A percentile compares a stretch with the other conserved stretches of the same genome.
phyloP scores from a whole-genome alignment of 2,888 invertebrate genomes.

The Suillia variegata region DNA sequence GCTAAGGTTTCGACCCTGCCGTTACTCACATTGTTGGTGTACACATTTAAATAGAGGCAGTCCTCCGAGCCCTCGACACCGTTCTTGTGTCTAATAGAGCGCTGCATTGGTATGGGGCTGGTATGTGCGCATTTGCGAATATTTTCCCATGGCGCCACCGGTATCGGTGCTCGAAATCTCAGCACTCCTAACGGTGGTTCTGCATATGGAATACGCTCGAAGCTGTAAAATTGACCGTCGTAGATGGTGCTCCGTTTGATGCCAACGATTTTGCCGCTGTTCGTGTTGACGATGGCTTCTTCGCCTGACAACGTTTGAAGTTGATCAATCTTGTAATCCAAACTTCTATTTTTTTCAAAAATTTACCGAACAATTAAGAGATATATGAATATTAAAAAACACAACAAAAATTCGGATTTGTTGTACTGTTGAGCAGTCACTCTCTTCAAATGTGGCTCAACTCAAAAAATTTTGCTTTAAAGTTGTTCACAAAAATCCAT shows the following conservation, averaged over 20 bases:
- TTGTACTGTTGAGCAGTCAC: too few relatives aligned
- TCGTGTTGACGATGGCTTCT: conserved; percentile 41
- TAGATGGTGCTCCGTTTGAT: conserved; percentile 39
- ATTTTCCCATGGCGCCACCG: conserved; percentile 57
- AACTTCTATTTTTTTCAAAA: too few relatives aligned
- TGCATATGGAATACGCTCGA: conserved; percentile 51
- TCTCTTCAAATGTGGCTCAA: too few relatives aligned
- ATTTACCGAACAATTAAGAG: too few relatives aligned
- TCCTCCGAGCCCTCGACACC: conserved; percentile 59
- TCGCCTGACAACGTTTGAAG: not conserved
- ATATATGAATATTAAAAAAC: too few relatives aligned
- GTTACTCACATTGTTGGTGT: conserved; percentile 36
- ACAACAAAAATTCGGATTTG: too few relatives aligned
- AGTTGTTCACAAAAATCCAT: too few relatives aligned
- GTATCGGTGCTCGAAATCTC: conserved; percentile 52
- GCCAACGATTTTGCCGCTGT: conserved; percentile 47
- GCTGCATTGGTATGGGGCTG: conserved; percentile 23
- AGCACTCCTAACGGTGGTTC: conserved; percentile 41
- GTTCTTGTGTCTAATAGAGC: not conserved
- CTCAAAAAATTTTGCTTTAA: too few relatives aligned
- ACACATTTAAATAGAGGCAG: too few relatives aligned
- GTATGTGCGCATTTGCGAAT: conserved; percentile 38
- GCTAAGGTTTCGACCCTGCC: too few relatives aligned
- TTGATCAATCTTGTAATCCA: not conserved
- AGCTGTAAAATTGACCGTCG: conserved; percentile 41